Evolutionary conservation across 2,797 vertebrate species (phyloP).

Genomic region (Dallia pectoralis): DNA sequence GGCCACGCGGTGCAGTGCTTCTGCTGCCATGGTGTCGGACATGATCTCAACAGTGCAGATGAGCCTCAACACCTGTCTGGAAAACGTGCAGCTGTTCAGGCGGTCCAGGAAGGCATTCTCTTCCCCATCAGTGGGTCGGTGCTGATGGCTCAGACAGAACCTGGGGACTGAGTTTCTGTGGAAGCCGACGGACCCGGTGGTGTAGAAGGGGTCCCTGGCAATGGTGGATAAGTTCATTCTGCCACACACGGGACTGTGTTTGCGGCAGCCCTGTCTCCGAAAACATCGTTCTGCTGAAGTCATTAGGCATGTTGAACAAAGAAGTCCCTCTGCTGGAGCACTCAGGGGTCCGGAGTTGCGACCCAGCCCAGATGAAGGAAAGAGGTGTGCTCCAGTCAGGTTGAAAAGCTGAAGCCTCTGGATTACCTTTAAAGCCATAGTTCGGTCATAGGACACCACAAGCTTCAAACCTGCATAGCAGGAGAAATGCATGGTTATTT

Average conservation of each 20-base stretch:
- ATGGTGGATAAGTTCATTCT: conserved; percentile 56
- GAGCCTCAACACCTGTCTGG: conserved; percentile 75
- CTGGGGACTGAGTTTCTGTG: conserved; percentile 49
- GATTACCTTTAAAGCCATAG: conserved; percentile 67
- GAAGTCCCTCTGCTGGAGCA: neutral
- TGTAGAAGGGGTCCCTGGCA: conserved; percentile 56
- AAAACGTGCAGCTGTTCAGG: conserved; percentile 66
- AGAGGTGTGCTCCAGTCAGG: conserved; percentile 25
- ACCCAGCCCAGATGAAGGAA: conserved; percentile 6
- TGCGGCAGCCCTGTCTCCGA: conserved; percentile 37
- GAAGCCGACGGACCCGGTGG: conserved; percentile 57
- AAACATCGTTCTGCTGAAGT: conserved; percentile 38
- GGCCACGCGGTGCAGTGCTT: conserved; percentile 78
- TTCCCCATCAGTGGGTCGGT: conserved; percentile 57
- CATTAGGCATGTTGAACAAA: conserved; percentile 38
- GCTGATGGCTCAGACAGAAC: conserved; percentile 54
- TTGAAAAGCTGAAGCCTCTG: conserved; percentile 46
- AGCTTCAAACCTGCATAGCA: neutral
- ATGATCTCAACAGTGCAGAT: conserved; percentile 65
- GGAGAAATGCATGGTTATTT: neutral
- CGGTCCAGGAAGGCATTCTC: conserved; percentile 62
- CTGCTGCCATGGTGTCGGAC: conserved; percentile 76
- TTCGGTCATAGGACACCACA: neutral
- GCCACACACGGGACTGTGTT: conserved; percentile 9
- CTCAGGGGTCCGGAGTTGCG: conserved; percentile 21